Base-by-base conservation (phyloP, 2,888 invertebrate species). In the Hermaeophaga mercurialis region DNA sequence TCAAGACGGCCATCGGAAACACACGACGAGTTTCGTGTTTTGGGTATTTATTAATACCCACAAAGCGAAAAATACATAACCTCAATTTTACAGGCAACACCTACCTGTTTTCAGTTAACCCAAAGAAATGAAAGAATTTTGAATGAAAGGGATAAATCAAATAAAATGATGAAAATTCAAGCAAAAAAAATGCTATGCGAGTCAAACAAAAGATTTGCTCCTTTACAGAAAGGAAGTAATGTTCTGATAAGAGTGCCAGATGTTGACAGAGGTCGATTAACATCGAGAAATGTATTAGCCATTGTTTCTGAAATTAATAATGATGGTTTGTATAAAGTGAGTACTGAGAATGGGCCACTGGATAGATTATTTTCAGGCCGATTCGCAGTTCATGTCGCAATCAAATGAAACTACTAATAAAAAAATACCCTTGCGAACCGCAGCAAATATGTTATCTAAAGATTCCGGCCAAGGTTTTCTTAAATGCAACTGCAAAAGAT, bases 271-370 rank as follows among this genome's bases (percentile, higher is more conserved):
- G 17, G 12, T 11, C 48, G 36, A 48, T n/a, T 36, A 36, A 48
- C 22, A 36, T 36, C 48, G 17, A 36, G 48, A 36, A 34, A 48
- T 17, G 17, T 48, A 11, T 48, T 48, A 49, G 49, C 38, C 49
- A 49, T 39, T 33, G 38, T 39, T 24, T 19, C 47, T 46, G 47
- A 46, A 31, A 46, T 46, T 46, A 49, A 38, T 49, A 39, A 49
- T 39, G 49, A 49, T 49, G 49, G 49, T 12, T 49, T 49, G 49
- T 39, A 38, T 39, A 49, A n/a, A n/a, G n/a, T n/a, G n/a, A 38
- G 49, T 18, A 49, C 49, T 39, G 38, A 49, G 38, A 38, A 36
- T 36, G 49, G 38, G 3, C 26, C 38, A 15, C 38, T 49, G 49
- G 49, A 38, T 9, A 49, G 17, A 39, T 49, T 49, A 38, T 49